phyloP scores from a whole-genome alignment of 2,113 vertebrate species.

The Trematomus loennbergii region DNA sequence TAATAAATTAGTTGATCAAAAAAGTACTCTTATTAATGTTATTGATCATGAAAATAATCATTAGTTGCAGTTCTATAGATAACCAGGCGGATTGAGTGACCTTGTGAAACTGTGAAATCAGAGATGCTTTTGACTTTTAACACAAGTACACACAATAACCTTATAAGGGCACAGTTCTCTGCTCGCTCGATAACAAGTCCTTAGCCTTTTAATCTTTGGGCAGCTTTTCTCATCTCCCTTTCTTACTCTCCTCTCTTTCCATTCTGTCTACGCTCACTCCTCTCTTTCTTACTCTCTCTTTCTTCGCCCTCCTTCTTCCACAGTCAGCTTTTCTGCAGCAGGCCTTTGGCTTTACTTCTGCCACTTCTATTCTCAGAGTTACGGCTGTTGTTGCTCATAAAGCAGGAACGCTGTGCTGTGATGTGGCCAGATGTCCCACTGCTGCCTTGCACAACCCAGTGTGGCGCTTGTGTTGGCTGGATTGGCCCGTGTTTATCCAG shows the following conservation, averaged over 20 bases:
- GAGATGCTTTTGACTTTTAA: slow-evolving; percentile 18
- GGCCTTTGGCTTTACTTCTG: slow-evolving; percentile 49
- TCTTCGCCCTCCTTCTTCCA: slow-evolving; percentile 29
- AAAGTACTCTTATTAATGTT: background rate
- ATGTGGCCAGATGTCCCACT: slow-evolving; percentile 73
- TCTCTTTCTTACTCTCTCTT: slow-evolving; percentile 1
- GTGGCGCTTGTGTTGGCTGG: slow-evolving; percentile 71
- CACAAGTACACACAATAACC: slow-evolving; percentile 23
- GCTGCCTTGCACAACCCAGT: slow-evolving; percentile 64
- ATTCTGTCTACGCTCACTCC: slow-evolving; percentile 28
- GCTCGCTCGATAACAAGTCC: slow-evolving; percentile 22
- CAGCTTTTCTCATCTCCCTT: slow-evolving; percentile 39
- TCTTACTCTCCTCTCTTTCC: slow-evolving; percentile 28
- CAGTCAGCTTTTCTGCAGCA: slow-evolving; percentile 61
- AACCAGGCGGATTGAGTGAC: background rate
- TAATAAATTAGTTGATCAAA: background rate
- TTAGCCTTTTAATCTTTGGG: slow-evolving; percentile 40
- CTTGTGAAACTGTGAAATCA: slow-evolving; percentile 11
- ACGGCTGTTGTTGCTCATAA: slow-evolving; percentile 72
- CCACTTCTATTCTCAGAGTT: slow-evolving; percentile 69
- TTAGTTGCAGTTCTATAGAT: background rate
- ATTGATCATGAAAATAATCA: background rate
- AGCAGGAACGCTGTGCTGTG: slow-evolving; percentile 60
- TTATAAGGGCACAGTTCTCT: slow-evolving; percentile 59
- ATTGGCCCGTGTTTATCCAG: slow-evolving; percentile 63